A percentile compares a stretch with the other conserved stretches of the same genome.
Conservation (phyloP, 2,113 vertebrate genomes). For the Fulmarus glacialis region DNA sequence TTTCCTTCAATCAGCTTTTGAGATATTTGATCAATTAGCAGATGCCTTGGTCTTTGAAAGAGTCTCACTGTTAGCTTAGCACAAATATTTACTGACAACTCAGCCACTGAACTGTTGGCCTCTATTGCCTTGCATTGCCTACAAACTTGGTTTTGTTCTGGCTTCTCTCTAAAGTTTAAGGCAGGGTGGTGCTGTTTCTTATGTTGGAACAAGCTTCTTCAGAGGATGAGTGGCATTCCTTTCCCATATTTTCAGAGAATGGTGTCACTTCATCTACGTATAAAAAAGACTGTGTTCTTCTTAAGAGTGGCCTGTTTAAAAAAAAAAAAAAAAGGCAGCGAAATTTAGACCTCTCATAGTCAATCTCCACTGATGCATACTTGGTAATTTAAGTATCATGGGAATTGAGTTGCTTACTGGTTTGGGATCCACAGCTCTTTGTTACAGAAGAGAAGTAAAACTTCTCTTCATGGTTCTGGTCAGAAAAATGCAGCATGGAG, state of each 20-base stretch:
- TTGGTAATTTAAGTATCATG: neutral
- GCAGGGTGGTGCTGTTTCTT: neutral
- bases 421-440: neutral
- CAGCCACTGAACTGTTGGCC: neutral
- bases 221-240: neutral
- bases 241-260: neutral
- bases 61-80: neutral
- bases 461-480: neutral
- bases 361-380: neutral
- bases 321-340: neutral
- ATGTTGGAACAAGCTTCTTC: neutral
- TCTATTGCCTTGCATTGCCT: neutral
- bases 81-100: neutral
- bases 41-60: neutral
- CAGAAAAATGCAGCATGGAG: neutral
- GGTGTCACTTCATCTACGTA: neutral
- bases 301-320: neutral
- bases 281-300: neutral
- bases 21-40: neutral
- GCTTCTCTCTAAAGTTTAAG: neutral
- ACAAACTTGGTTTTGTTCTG: neutral
- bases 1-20: neutral
- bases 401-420: neutral
- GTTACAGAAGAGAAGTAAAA: neutral
- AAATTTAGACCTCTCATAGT: neutral